Base-by-base conservation (phyloP, 1,140 invertebrate genomes). In the Drosophila sechellia region DNA sequence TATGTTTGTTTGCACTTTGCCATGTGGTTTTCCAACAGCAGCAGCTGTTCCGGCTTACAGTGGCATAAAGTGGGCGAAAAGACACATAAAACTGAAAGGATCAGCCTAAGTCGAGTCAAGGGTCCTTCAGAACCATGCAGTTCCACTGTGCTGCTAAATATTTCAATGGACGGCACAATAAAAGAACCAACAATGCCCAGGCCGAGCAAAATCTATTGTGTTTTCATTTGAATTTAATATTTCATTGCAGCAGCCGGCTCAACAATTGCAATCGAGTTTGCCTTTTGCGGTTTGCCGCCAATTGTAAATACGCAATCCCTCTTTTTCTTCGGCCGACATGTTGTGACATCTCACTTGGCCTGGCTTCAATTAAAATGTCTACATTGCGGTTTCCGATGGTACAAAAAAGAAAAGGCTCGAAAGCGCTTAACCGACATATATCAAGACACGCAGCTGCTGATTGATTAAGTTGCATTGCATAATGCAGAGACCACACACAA, bases 151-250 rank as follows among this genome's bases (percentile, higher is more conserved):
- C 37, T 20, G 37, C 31, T 66, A 45, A 73, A 79, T 73, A 78
- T 72, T 73, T 57, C 50, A 79, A 39, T 72, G 71, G 17, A 40
- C 40, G 53, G 31, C 58, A 53, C 53, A 22, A 59, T 48, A 72
- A 77, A 66, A 71, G 78, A 74, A 63, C 53, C 45, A 52, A 58
- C 40, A 58, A 75, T 25, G 17, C 49, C 37, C 13, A 13, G 42
- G 59, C 69, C 68, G 37, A 54, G 53, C 37, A 85, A 84, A 85
- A 81, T 85, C 78, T 86, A 86, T 86, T 79, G 83, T 87, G 55
- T 71, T 86, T 86, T 79, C 83, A 87, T 86, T 78, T 81, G 81
- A 87, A 87, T 86, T 86, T 79, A 86, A 86, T 86, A 86, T 86
- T 86, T 86, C 66, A 86, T 87, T 76, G 70, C 59, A 49, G 70